Base-by-base conservation (phyloP, 2,888 invertebrate genomes). In the Plebejus anna region DNA sequence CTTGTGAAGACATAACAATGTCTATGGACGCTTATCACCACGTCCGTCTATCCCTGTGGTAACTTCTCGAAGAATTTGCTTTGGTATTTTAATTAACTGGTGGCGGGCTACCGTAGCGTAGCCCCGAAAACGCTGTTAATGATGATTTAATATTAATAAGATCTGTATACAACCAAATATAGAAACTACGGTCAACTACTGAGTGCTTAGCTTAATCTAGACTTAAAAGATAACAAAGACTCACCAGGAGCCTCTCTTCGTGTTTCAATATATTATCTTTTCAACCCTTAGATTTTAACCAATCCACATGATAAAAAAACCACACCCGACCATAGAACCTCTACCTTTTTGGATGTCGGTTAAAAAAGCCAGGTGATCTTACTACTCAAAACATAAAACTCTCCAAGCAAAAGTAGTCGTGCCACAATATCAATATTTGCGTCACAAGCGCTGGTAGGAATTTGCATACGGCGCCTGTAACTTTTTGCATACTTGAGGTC, bases 401-500 rank as follows among this genome's bases (percentile, higher is more conserved):
- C 16, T 55, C 16, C 55, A 16, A 55, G 55, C 55, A 16, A 55
- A 61, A 61, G 22, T 11, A 11, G 9, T 61, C 59, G 61, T 61
- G 16, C 47, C 47, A 47, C 4, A 55, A 55, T 55, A 55, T 55
- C 11, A 7, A 11, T 3, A 11, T 61, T 61, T 61, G 22, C 61
- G 28, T 61, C 28, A 61, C 28, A 22, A 28, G 22, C 22, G 28
- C 61, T 61, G 61, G 61, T 61, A 61, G 28, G 28, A 61, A 61
- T 61, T 61, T 61, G 61, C 61, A 28, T 28, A 61, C 22, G 61
- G 61, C 61, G 61, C 61, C 61, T 22, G 11, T 28, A 28, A 61
- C 59, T 22, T 59, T 61, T 61, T 61, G 61, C 28, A 61, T 61
- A 61, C 61, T 59, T 22, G 82, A 80, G 86, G 88, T 91, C 90